Evolutionary conservation across 53 echinoderm and acorn worm species (phyloP).

Genomic region (Actinopyga echinites): DNA sequence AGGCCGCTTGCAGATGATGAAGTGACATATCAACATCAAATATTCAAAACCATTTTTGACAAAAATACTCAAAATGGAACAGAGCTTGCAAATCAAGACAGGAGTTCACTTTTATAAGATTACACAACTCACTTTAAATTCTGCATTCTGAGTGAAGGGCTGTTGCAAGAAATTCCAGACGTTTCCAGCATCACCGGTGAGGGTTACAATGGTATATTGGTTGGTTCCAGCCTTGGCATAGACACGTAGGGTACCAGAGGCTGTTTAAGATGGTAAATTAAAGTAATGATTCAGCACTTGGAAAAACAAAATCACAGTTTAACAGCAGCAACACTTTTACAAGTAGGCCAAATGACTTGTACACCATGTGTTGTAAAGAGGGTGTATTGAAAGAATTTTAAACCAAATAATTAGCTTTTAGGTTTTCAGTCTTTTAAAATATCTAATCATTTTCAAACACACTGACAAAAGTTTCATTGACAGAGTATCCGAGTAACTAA

Average conservation of each 20-base stretch:
- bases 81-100: too few relatives aligned
- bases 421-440: constrained; percentile 67
- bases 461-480: constrained; percentile 75
- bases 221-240: not conserved
- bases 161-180: not conserved
- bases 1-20: too few relatives aligned
- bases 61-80: too few relatives aligned
- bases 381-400: too few relatives aligned
- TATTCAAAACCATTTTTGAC: too few relatives aligned
- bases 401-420: constrained; percentile 60
- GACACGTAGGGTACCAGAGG: not conserved
- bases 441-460: constrained; percentile 55
- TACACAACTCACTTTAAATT: not conserved
- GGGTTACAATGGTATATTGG: not conserved
- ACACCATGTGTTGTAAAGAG: not conserved
- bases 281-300: not conserved
- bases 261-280: not conserved
- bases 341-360: constrained; percentile 74
- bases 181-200: constrained; percentile 9
- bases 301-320: too few relatives aligned
- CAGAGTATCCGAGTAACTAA: constrained; percentile 43
- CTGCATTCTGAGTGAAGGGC: not conserved
- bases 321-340: constrained; percentile 51
- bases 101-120: too few relatives aligned
- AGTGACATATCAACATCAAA: too few relatives aligned